phyloP scores from a whole-genome alignment of 2,797 vertebrate genomes.

The Oreochromis grahami region DNA sequence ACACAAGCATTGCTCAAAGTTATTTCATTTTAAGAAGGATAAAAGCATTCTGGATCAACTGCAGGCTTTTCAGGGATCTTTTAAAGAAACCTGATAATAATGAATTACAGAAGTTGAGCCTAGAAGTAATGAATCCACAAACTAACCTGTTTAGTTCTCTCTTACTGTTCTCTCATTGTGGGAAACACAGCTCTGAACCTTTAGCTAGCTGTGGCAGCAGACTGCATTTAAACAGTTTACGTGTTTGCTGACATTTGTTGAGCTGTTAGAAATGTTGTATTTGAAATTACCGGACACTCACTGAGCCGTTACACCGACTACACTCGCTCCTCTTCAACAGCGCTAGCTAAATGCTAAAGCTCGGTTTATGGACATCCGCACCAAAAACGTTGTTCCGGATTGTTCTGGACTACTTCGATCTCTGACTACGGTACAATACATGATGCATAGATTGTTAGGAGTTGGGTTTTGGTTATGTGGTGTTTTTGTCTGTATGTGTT shows the following conservation, averaged over 20 bases:
- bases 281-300: not conserved
- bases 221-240: not conserved
- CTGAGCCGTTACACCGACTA: not conserved
- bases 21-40: not conserved
- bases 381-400: not conserved
- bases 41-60: not conserved
- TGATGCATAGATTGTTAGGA: not conserved
- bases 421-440: not conserved
- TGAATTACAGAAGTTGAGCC: not conserved
- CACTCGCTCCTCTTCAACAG: not conserved
- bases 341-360: not conserved
- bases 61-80: not conserved
- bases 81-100: not conserved
- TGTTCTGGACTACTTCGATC: not conserved
- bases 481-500: too few relatives aligned
- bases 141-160: not conserved
- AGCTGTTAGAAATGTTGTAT: not conserved
- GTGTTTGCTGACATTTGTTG: not conserved
- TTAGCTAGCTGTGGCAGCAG: not conserved
- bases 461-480: too few relatives aligned
- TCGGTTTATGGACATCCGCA: accelerated
- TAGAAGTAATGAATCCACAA: not conserved
- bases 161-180: not conserved
- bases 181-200: not conserved
- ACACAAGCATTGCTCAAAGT: not conserved